phyloP scores from a whole-genome alignment of 2,888 invertebrate genomes.

The Hirtodrosophila trivittata region DNA sequence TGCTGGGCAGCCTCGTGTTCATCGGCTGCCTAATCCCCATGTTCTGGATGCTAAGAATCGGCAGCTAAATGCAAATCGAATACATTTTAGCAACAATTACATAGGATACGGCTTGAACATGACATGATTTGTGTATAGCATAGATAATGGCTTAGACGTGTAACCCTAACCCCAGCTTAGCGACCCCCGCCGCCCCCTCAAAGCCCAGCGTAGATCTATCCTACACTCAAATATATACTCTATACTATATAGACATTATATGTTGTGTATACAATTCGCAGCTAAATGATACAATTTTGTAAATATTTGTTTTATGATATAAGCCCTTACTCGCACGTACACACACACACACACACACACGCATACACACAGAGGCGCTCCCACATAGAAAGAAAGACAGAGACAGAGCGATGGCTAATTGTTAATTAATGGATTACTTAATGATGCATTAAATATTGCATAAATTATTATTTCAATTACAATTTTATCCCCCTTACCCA shows the following conservation, averaged over 20 bases:
- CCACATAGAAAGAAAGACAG: conserved; percentile 26
- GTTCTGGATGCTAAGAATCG: conserved; percentile 45
- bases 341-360: conserved; percentile 3
- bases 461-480: conserved; percentile 65
- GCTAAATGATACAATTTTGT: conserved; percentile 48
- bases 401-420: conserved; percentile 49
- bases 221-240: conserved; percentile 14
- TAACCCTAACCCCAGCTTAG: conserved; percentile 43
- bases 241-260: conserved; percentile 22
- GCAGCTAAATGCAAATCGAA: conserved; percentile 52
- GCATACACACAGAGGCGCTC: too few species aligned
- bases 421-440: conserved; percentile 74
- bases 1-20: conserved; percentile 7
- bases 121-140: conserved; percentile 53
- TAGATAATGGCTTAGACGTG: conserved; percentile 44
- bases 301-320: conserved; percentile 67
- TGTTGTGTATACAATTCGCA: too few species aligned
- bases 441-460: conserved; percentile 70
- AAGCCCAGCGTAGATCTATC: too few species aligned
- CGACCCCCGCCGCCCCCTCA: not conserved
- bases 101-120: conserved; percentile 41
- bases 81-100: conserved; percentile 40
- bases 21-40: conserved; percentile 36
- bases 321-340: conserved; percentile 42
- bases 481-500: conserved; percentile 29